A percentile compares a stretch with the other conserved stretches of the same genome.
Evolutionary conservation across 2,113 vertebrate species (phyloP).

Genomic region (Tetrao urogallus): DNA sequence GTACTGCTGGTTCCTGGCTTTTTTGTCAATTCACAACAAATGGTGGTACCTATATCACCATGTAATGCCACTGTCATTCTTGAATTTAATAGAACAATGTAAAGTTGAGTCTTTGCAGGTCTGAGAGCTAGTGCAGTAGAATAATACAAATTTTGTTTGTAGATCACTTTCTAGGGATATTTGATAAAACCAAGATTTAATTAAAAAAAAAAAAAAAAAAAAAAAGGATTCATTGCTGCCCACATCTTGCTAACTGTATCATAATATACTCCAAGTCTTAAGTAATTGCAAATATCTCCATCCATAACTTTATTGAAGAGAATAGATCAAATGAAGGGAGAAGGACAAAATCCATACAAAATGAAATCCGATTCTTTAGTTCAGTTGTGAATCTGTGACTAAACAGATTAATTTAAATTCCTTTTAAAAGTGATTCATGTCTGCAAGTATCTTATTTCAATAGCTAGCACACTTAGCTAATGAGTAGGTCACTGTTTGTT

Average conservation of each 20-base stretch:
- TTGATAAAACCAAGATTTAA: background rate
- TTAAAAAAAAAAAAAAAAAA: no score
- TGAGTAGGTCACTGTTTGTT: background rate
- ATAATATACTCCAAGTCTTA: background rate
- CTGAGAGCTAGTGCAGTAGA: background rate
- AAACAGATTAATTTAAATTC: background rate
- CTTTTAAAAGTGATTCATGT: background rate
- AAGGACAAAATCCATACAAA: background rate
- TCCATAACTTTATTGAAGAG: background rate
- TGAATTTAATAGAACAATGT: background rate
- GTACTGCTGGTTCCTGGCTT: background rate
- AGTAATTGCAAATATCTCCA: background rate
- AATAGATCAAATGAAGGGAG: background rate
- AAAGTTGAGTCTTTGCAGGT: background rate
- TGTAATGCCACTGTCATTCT: background rate
- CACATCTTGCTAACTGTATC: background rate
- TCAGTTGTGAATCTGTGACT: background rate
- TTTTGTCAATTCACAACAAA: background rate
- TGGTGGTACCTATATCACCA: background rate
- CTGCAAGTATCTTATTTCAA: background rate
- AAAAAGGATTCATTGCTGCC: background rate
- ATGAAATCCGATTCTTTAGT: background rate
- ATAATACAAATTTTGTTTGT: background rate
- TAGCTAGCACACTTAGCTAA: background rate
- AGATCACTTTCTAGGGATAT: background rate